phyloP scores from a whole-genome alignment of 1,140 invertebrate species.

The Drosophila oshimai region DNA sequence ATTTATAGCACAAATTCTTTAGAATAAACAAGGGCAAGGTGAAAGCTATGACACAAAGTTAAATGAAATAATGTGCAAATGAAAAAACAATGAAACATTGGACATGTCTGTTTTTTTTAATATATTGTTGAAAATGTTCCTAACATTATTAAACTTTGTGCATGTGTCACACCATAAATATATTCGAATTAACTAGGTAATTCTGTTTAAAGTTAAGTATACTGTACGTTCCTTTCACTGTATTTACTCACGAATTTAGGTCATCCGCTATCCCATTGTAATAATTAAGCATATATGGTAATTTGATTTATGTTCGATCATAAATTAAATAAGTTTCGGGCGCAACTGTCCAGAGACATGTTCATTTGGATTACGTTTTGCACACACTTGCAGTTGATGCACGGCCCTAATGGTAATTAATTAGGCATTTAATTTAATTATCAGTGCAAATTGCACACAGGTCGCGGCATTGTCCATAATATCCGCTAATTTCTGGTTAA shows the following conservation, averaged over 20 bases:
- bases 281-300: slow-evolving; percentile 9
- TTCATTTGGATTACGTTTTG: slow-evolving; percentile 27
- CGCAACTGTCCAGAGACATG: not conserved
- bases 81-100: no score
- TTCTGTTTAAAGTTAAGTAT: no score
- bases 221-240: not conserved
- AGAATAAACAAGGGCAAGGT: no score
- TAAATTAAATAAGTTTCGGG: slow-evolving; percentile 35
- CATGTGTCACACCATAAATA: no score
- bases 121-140: no score
- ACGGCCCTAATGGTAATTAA: slow-evolving; percentile 49
- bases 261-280: slow-evolving; percentile 3
- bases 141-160: no score
- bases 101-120: no score
- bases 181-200: no score
- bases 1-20: no score
- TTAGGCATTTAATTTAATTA: slow-evolving; percentile 72
- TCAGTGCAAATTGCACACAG: slow-evolving; percentile 33
- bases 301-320: slow-evolving; percentile 41
- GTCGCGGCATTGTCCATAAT: slow-evolving; percentile 33
- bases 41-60: no score
- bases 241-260: slow-evolving; percentile 6
- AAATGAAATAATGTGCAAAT: no score
- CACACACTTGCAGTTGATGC: slow-evolving; percentile 24
- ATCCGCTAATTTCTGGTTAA: slow-evolving; percentile 55